Evolutionary conservation across 2,888 invertebrate genomes (phyloP), one percentile per base, ranked within the genome.

Genomic region (Lepidocyrtoides sp.): DNA sequence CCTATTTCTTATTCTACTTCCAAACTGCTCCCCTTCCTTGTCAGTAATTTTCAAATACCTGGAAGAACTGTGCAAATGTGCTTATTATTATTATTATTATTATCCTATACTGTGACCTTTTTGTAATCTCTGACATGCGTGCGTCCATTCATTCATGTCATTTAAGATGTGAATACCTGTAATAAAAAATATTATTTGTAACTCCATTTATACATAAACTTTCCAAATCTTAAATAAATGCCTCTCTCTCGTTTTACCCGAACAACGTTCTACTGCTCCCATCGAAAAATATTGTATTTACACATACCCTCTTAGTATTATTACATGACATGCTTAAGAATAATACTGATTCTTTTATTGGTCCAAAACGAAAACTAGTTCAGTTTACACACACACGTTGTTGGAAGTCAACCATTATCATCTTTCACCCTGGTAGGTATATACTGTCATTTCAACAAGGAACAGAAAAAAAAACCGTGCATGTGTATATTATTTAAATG

Each of bases 361-460:
- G 77, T n/a, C 29, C 77, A 23, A 77, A 77, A 41, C 2, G 8
- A 44, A 72, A 72, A 77, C 77, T 77, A 77, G 77, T 77, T 51
- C 77, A 77, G 51, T 51, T 51, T 51, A 29, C 51, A n/a, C n/a
- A n/a, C n/a, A n/a, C n/a, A 51, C 75, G 12, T 66, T 51, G 77
- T 51, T 77, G 51, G 77, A 77, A 51, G 51, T n/a, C 77, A 29
- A 14, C 51, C 36, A 54, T 54, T 79, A 79, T 32, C 79, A 32
- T 79, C 36, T 57, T 54, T 81, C 81, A n/a, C 81, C 81, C 81
- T 81, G 81, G 81, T 81, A 60, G 81, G 57, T 60, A 79, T 12
- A 7, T 20, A 26, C 23, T 20, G 23, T 3, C 20, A n/a, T 81
- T 81, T 81, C 57, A 81, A 81, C 57, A 81, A 60, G 23, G 8